Conservation (phyloP, 1,140 invertebrate genomes). For the Helicoverpa zea region DNA sequence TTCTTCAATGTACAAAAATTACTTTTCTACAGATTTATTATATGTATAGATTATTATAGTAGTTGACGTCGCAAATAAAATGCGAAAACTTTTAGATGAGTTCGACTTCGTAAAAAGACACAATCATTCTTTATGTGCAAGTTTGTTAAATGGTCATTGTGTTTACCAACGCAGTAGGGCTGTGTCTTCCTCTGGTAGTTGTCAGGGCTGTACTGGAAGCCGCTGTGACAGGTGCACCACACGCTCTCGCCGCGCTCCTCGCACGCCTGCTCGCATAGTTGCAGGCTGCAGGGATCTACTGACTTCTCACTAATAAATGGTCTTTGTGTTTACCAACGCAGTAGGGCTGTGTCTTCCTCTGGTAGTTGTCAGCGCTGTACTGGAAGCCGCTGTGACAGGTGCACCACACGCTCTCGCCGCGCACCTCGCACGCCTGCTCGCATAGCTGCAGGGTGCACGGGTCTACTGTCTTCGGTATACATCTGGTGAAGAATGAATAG, state of each 20-base stretch:
- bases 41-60: no score
- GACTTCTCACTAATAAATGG: slow-evolving; percentile 65
- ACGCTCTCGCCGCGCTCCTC: slow-evolving; percentile 88
- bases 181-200: slow-evolving; percentile 78
- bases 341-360: slow-evolving; percentile 82
- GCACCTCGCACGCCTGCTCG: slow-evolving; percentile 89
- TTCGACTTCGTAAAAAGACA: no score
- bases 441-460: slow-evolving; percentile 89
- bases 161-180: slow-evolving; percentile 88
- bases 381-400: slow-evolving; percentile 89
- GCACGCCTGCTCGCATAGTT: slow-evolving; percentile 89
- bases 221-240: slow-evolving; percentile 89
- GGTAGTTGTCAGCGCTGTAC: slow-evolving; percentile 87
- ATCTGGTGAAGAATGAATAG: slow-evolving; percentile 77
- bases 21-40: no score
- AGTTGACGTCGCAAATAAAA: no score
- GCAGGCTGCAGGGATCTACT: slow-evolving; percentile 88
- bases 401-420: slow-evolving; percentile 88
- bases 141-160: neutral
- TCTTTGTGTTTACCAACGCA: slow-evolving; percentile 82
- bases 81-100: no score
- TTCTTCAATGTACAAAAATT: no score
- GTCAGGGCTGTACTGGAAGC: slow-evolving; percentile 88
- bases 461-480: slow-evolving; percentile 87
- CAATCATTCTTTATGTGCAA: no score